phyloP scores from a whole-genome alignment of 2,113 vertebrate genomes.

The Lepisosteus oculatus region DNA sequence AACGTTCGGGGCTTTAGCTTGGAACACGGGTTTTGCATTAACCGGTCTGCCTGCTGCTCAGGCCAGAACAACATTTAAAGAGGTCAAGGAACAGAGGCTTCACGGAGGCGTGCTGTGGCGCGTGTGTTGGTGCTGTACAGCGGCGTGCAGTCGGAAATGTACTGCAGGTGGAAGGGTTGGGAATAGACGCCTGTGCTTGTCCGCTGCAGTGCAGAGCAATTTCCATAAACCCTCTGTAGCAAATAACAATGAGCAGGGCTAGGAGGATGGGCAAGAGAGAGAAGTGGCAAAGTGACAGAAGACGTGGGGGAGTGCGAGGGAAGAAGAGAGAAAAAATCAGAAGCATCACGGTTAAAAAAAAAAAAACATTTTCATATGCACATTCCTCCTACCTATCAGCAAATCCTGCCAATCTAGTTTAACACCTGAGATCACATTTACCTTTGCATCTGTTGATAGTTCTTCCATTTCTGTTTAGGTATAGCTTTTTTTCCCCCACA shows the following conservation, averaged over 20 bases:
- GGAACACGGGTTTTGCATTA: slow-evolving; percentile 37
- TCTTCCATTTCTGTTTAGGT: too few species aligned
- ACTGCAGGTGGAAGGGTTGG: neutral
- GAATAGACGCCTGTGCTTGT: slow-evolving; percentile 15
- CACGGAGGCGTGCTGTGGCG: neutral
- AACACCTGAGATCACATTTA: too few species aligned
- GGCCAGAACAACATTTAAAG: too few species aligned
- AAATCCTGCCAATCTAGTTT: too few species aligned
- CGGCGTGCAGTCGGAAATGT: slow-evolving; percentile 27
- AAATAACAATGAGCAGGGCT: slow-evolving; percentile 28
- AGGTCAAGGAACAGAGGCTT: too few species aligned
- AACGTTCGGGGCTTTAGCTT: slow-evolving; percentile 5
- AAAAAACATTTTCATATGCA: too few species aligned
- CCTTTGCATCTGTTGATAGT: too few species aligned
- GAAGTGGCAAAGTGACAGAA: neutral
- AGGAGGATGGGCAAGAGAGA: neutral
- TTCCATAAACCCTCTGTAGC: slow-evolving; percentile 35
- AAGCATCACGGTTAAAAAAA: too few species aligned
- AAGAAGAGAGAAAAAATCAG: neutral
- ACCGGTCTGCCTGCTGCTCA: neutral
- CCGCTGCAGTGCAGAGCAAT: slow-evolving; percentile 43
- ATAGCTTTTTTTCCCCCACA: too few species aligned
- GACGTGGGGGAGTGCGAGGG: slow-evolving; percentile 5
- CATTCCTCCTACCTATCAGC: too few species aligned
- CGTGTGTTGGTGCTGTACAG: slow-evolving; percentile 24